Conservation (phyloP, 2,797 vertebrate species). For the Eospalax fontanierii region DNA sequence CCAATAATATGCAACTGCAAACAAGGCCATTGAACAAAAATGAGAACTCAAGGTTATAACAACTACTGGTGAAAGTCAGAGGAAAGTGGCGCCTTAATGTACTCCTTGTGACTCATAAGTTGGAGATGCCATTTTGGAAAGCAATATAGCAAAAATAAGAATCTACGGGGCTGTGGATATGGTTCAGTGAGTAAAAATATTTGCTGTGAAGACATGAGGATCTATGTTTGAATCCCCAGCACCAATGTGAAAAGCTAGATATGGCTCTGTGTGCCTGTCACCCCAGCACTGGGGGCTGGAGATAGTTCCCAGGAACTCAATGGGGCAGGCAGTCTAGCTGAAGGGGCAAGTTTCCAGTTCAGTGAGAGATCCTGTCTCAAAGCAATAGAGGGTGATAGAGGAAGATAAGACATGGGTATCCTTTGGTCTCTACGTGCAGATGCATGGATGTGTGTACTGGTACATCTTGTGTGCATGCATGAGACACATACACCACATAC, state of each 20-base stretch:
- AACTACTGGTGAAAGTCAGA: neutral
- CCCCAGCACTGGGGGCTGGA: neutral
- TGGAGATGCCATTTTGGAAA: conserved; percentile 13
- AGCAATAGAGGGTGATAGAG: neutral
- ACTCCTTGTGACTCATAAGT: neutral
- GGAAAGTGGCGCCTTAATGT: neutral
- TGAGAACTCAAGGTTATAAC: neutral
- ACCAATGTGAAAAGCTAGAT: too few species aligned
- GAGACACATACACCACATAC: neutral
- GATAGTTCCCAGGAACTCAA: too few species aligned
- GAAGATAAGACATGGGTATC: neutral
- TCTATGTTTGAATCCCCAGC: neutral
- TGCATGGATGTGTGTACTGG: neutral
- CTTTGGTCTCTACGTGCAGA: neutral
- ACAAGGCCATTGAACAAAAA: neutral
- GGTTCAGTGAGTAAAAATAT: neutral
- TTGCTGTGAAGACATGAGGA: neutral
- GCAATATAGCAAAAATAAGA: neutral
- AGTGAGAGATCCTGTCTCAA: neutral
- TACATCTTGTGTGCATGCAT: neutral
- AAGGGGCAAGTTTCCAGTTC: neutral
- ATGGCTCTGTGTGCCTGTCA: too few species aligned
- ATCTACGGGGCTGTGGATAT: neutral
- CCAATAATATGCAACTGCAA: neutral
- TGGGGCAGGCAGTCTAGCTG: neutral